Evolutionary conservation across 2,797 vertebrate genomes (phyloP).

Genomic region (Myioborus melanocephalus): DNA sequence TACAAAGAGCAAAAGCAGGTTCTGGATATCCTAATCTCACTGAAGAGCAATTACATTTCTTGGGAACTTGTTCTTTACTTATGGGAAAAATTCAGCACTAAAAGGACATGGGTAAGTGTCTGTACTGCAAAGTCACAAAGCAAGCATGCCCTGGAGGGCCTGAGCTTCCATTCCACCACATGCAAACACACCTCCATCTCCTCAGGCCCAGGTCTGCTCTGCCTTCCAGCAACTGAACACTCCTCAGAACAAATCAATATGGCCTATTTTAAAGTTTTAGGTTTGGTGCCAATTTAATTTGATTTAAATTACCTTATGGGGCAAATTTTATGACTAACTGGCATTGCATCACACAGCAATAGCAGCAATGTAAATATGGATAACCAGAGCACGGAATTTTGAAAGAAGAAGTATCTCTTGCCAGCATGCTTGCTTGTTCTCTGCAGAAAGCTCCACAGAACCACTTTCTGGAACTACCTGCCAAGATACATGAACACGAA

Average conservation of each 20-base stretch:
- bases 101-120: not conserved
- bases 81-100: not conserved
- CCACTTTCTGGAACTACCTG: not conserved
- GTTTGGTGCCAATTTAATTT: not conserved
- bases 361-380: not conserved
- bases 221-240: not conserved
- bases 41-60: not conserved
- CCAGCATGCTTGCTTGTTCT: slow-evolving; percentile 4
- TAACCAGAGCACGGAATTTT: not conserved
- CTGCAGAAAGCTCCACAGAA: not conserved
- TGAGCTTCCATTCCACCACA: not conserved
- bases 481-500: not conserved
- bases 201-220: not conserved
- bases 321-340: not conserved
- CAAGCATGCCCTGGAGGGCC: not conserved
- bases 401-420: not conserved
- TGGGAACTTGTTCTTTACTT: not conserved
- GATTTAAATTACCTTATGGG: not conserved
- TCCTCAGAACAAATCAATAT: not conserved
- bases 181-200: not conserved
- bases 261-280: not conserved
- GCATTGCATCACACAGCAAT: not conserved
- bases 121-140: not conserved
- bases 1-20: not conserved
- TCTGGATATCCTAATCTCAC: not conserved